These are phyloP conservation scores for Andinoacara biseriatus DNA, from an alignment of 2,113 vertebrate genomes.

Conservation along the genomic window DNA sequence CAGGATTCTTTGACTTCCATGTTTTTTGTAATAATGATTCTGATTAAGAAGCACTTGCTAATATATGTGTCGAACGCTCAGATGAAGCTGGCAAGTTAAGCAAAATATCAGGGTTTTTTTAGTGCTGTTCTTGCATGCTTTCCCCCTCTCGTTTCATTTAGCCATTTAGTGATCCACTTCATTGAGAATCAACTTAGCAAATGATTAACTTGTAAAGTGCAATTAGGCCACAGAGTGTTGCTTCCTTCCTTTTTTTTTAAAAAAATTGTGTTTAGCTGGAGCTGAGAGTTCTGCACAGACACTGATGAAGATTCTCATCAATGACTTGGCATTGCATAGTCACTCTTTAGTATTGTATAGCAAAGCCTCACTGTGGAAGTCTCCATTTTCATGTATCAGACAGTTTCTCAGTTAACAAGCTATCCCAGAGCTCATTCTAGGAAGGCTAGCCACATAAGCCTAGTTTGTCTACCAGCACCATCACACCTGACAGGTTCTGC, in stretches of 20 bases:
- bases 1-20: not conserved
- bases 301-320: too few species aligned
- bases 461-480: not conserved
- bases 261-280: too few species aligned
- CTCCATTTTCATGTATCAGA: too few species aligned
- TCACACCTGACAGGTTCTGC: not conserved
- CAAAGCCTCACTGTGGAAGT: too few species aligned
- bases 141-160: too few species aligned
- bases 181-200: not conserved
- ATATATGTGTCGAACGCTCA: not conserved
- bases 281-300: too few species aligned
- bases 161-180: not conserved
- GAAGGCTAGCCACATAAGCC: not conserved
- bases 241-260: too few species aligned
- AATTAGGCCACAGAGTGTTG: not conserved
- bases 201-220: not conserved
- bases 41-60: not conserved
- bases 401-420: too few species aligned
- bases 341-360: too few species aligned
- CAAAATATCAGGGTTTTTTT: not conserved
- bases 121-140: accelerated
- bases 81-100: not conserved
- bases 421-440: not conserved
- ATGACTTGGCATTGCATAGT: too few species aligned
- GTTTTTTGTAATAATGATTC: not conserved